A percentile compares a stretch with the other conserved stretches of the same genome.
These are phyloP conservation scores for Alexandromys fortis DNA, from an alignment of 2,113 vertebrate species.

Conservation along the genomic window DNA sequence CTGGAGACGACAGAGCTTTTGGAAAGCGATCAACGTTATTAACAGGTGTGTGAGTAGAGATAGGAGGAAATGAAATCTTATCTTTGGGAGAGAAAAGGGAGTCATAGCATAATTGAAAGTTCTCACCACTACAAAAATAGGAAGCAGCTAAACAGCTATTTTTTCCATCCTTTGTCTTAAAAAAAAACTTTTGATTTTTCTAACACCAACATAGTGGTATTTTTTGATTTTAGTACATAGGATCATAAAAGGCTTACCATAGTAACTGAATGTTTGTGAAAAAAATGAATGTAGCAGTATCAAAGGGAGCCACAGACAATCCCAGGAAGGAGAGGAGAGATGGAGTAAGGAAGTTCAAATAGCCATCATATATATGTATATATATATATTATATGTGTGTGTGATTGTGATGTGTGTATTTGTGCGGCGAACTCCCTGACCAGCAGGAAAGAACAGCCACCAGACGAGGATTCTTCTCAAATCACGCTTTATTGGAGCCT, in stretches of 20 bases:
- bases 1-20: background rate
- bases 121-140: background rate
- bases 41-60: background rate
- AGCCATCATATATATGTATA: background rate
- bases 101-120: background rate
- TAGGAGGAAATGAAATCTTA: background rate
- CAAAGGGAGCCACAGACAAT: background rate
- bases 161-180: background rate
- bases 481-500: too few relatives aligned
- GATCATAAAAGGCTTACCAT: background rate
- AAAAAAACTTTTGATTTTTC: background rate
- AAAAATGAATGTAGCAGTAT: background rate
- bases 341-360: background rate
- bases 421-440: too few relatives aligned
- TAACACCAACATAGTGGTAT: background rate
- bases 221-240: background rate
- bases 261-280: background rate
- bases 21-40: background rate
- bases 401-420: too few relatives aligned
- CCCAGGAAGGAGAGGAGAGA: background rate
- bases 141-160: background rate
- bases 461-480: too few relatives aligned
- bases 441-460: too few relatives aligned
- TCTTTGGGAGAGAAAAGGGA: background rate
- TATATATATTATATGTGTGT: too few relatives aligned